Base-by-base conservation (phyloP, 2,113 vertebrate genomes). In the Ardeotis arabs region DNA sequence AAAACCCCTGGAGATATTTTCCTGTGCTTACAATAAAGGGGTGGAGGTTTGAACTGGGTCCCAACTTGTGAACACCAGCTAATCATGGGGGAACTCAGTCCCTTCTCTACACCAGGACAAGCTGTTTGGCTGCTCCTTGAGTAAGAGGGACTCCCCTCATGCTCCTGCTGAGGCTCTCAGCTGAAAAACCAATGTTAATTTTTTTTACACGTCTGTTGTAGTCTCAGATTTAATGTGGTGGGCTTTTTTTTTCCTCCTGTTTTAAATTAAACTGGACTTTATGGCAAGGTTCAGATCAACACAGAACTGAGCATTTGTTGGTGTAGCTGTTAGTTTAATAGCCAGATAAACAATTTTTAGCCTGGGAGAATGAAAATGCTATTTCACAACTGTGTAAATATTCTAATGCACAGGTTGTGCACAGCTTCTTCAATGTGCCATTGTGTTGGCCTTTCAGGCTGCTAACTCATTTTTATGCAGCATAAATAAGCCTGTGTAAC, bases 221-320 rank as follows among this genome's bases (percentile, higher is more conserved):
- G 31, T 41, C 81, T 33, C 20, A 62, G 20, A 47, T 70, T 27
- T 35, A 73, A 37, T 18, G 28, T 58, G 5, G 12, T 10, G 10
- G 13, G 10, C 4, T 37, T 41, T 41, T 29, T 29, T 47, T 41
- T 21, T 14, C 2, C 1, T 0, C 2, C 10, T 5, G 0, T 62
- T 94, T 74, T 55, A 52, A 78, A 62, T 14, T 8, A 56, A 92
- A 56, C 13, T 33, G 21, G 19, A 52, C 27, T 27, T 41, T 13
- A 6, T 1, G 1, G 8, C 55, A 84, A 73, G 13, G 10, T 74
- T 78, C 31, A 73, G 28, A 62, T 6, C 7, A 77, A 83, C 12
- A 53, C 0, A 0, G 85, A 85, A 59, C 9, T 23, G 24, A 69
- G 18, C 27, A 41, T 81, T 56, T 1, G 0, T 20, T 47, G 37